Evolutionary conservation across 2,888 invertebrate species (phyloP).

Genomic region (Andrena bucephala): DNA sequence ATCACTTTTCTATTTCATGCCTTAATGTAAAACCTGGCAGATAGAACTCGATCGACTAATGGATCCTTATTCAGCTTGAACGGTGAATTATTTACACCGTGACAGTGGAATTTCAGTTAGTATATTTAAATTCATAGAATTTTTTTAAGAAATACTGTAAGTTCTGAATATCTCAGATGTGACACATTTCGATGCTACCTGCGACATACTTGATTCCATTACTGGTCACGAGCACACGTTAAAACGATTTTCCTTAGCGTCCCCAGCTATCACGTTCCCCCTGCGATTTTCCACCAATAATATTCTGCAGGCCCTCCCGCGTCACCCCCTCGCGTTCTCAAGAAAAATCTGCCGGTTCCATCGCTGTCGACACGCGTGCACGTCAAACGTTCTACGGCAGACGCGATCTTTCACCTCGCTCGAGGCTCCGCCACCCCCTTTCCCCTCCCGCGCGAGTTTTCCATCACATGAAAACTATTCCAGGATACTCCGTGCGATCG

Average conservation of each 20-base stretch:
- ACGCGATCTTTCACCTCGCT: constrained; percentile 20
- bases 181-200: neutral
- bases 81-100: neutral
- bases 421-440: constrained; percentile 19
- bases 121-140: no score
- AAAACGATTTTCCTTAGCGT: constrained; percentile 54
- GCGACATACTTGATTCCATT: constrained; percentile 6
- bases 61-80: no score
- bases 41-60: neutral
- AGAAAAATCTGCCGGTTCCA: constrained; percentile 25
- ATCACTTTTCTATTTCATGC: neutral
- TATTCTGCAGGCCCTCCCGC: constrained; percentile 23
- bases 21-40: neutral
- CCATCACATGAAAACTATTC: constrained; percentile 48
- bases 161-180: neutral
- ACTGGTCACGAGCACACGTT: constrained; percentile 47
- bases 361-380: constrained; percentile 37
- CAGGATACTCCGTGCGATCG: constrained; percentile 49
- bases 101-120: no score
- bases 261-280: constrained; percentile 32
- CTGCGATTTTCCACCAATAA: constrained; percentile 55
- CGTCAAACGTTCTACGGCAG: constrained; percentile 58
- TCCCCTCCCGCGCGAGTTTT: constrained; percentile 15
- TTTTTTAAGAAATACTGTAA: no score
- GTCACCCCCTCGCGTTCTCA: neutral